These are phyloP conservation scores for Semaprochilodus insignis DNA, from an alignment of 2,797 vertebrate species.

Conservation along the genomic window DNA sequence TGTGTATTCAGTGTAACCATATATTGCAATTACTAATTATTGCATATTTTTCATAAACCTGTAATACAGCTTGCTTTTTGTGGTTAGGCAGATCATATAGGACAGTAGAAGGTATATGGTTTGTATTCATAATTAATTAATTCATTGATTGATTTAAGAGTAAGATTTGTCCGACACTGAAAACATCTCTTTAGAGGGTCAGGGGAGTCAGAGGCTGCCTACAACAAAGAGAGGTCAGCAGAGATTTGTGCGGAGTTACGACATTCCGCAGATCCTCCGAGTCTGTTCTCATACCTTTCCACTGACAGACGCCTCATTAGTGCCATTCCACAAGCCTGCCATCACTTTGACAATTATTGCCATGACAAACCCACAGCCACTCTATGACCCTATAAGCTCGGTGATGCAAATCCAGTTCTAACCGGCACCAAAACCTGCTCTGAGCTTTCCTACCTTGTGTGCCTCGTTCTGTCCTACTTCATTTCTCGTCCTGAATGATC, in stretches of 20 bases:
- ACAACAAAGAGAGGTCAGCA: constrained; percentile 34
- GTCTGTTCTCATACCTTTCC: constrained; percentile 37
- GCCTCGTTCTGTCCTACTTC: constrained; percentile 8
- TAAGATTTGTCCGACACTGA: constrained; percentile 25
- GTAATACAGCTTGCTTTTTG: neutral
- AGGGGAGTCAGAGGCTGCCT: constrained; percentile 38
- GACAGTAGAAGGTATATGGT: neutral
- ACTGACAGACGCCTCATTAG: constrained; percentile 51
- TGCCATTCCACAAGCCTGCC: constrained; percentile 32
- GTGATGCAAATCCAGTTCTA: neutral
- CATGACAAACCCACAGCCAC: constrained; percentile 27
- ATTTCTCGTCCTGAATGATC: neutral
- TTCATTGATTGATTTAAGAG: neutral
- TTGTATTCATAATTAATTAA: neutral
- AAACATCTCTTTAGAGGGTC: constrained; percentile 24
- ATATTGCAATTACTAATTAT: neutral
- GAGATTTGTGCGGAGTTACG: constrained; percentile 41
- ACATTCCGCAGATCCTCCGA: constrained; percentile 40
- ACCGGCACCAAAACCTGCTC: neutral
- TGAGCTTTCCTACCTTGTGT: constrained; percentile 21
- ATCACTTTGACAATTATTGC: constrained; percentile 49
- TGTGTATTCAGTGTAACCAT: neutral
- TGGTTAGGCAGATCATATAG: neutral
- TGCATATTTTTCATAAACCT: neutral
- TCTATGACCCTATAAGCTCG: constrained; percentile 6